Evolutionary conservation across 2,888 invertebrate species (phyloP).

Genomic region (Mactromeris polynyma): DNA sequence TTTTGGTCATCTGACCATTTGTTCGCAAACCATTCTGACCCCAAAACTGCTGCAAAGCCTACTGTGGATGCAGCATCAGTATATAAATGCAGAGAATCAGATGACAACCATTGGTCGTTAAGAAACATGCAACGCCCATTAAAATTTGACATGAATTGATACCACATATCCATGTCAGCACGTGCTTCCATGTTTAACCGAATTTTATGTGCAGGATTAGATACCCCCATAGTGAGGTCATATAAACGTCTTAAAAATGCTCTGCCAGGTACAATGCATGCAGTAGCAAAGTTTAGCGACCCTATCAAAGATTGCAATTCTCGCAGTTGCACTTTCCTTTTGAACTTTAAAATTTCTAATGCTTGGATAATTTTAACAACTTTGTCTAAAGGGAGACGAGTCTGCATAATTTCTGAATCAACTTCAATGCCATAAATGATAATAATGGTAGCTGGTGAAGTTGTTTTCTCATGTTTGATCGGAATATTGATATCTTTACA

Average conservation of each 20-base stretch:
- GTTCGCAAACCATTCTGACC: constrained; percentile 37
- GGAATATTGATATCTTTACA: constrained; percentile 39
- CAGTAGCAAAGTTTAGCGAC: constrained; percentile 31
- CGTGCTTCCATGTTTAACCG: constrained; percentile 33
- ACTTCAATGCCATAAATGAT: constrained; percentile 52
- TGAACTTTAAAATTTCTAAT: neutral
- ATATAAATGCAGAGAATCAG: constrained; percentile 26
- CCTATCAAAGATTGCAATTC: constrained; percentile 18
- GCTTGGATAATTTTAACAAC: neutral
- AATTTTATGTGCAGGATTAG: neutral
- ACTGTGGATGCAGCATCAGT: constrained; percentile 51
- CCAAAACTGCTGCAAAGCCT: constrained; percentile 54
- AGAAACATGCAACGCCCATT: constrained; percentile 64
- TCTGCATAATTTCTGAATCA: constrained; percentile 25
- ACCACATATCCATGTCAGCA: constrained; percentile 51
- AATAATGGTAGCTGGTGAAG: constrained; percentile 19
- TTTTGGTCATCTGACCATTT: neutral
- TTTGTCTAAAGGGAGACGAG: constrained; percentile 7
- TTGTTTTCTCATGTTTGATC: constrained; percentile 46
- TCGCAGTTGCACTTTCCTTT: neutral
- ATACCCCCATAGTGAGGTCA: constrained; percentile 45
- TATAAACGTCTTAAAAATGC: constrained; percentile 46
- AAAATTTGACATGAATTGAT: constrained; percentile 37
- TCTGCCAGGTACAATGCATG: constrained; percentile 36
- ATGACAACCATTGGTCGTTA: constrained; percentile 37